Percentiles rank a stretch among this genome's conserved stretches.
Conservation (phyloP, 2,888 invertebrate genomes). For the Nesidiocoris tenuis region DNA sequence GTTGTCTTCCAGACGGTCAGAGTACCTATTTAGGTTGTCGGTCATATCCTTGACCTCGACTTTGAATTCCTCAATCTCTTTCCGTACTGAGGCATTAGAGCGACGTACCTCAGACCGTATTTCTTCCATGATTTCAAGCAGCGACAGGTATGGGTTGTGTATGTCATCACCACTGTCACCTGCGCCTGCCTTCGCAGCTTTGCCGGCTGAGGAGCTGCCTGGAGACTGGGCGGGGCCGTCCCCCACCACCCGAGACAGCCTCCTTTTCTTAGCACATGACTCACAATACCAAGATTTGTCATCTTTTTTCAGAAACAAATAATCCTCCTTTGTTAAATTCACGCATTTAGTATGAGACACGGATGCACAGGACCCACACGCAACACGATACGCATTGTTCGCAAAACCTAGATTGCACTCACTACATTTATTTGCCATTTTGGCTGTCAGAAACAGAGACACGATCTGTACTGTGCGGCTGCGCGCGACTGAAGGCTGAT, state of each 20-base stretch:
- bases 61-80: not conserved
- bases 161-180: too few species aligned
- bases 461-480: not conserved
- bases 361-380: not conserved
- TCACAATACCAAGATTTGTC: not conserved
- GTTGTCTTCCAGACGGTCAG: not conserved
- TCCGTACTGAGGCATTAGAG: not conserved
- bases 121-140: not conserved
- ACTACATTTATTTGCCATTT: not conserved
- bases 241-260: not conserved
- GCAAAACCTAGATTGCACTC: not conserved
- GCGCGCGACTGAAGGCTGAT: not conserved
- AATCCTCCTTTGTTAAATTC: constrained; percentile 1
- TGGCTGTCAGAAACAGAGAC: not conserved
- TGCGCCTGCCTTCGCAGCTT: not conserved
- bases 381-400: constrained; percentile 6
- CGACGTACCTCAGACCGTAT: not conserved
- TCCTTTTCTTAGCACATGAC: not conserved
- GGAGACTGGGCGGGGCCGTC: not conserved
- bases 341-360: not conserved
- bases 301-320: not conserved
- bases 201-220: not conserved
- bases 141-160: not conserved
- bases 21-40: not conserved
- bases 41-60: not conserved